Conservation (phyloP, 2,888 invertebrate genomes). For the Nowickia ferox region DNA sequence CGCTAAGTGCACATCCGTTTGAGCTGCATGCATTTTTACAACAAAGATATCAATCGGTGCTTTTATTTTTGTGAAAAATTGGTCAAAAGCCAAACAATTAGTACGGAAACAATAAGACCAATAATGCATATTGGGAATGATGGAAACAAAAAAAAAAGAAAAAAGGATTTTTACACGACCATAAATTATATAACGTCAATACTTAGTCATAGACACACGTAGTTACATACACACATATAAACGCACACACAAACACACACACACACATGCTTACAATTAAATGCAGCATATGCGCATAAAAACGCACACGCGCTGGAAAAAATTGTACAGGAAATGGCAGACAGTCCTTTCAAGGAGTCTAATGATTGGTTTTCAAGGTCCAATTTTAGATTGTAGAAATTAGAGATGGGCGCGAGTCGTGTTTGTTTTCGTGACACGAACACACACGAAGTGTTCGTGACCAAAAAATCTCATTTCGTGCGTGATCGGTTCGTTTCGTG, state of each 20-base stretch:
- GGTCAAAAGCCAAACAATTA: constrained; percentile 83
- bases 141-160: constrained; percentile 81
- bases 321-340: not conserved
- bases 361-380: not conserved
- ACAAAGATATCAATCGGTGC: constrained; percentile 57
- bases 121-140: constrained; percentile 80
- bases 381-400: too few relatives aligned
- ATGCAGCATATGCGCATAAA: constrained; percentile 29
- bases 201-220: constrained; percentile 31
- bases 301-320: constrained; percentile 11
- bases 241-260: not conserved
- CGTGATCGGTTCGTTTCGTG: too few relatives aligned
- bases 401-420: too few relatives aligned
- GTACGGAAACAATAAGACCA: constrained; percentile 83
- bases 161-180: constrained; percentile 83
- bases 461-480: too few relatives aligned
- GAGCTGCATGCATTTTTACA: constrained; percentile 47
- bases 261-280: not conserved
- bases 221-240: constrained; percentile 13
- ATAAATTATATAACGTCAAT: constrained; percentile 78
- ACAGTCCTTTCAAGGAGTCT: not conserved
- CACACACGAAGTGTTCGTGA: too few relatives aligned
- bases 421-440: too few relatives aligned
- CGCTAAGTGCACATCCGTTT: constrained; percentile 69
- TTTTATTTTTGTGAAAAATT: constrained; percentile 72